These are phyloP conservation scores for Gortyna flavago DNA, from an alignment of 2,888 invertebrate species.

Conservation along the genomic window DNA sequence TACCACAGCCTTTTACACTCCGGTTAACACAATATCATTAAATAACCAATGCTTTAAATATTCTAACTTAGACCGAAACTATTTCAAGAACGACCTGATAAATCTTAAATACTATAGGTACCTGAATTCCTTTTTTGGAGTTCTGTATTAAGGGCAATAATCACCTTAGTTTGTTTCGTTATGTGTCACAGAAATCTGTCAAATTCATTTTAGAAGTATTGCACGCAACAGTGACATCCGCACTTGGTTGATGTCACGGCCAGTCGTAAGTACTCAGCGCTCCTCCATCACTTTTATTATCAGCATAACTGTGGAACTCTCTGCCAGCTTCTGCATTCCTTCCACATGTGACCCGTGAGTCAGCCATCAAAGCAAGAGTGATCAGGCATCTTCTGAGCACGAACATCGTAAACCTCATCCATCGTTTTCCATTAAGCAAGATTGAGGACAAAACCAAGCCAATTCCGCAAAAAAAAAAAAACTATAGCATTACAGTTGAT, in stretches of 20 bases:
- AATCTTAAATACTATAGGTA: slow-evolving; percentile 29
- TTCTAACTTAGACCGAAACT: slow-evolving; percentile 46
- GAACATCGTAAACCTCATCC: no score
- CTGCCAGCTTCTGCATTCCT: no score
- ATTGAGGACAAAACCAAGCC: not conserved
- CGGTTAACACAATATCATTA: slow-evolving; percentile 54
- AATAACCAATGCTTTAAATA: slow-evolving; percentile 52
- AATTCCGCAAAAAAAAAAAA: not conserved
- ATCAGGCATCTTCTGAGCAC: no score
- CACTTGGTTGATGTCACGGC: no score
- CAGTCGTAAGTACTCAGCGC: no score
- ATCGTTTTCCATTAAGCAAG: not conserved
- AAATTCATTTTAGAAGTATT: not conserved
- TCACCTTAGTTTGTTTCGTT: not conserved
- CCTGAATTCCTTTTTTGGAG: slow-evolving; percentile 31
- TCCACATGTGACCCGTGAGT: no score
- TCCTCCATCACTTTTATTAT: no score
- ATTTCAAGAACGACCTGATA: slow-evolving; percentile 48
- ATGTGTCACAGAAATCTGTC: not conserved
- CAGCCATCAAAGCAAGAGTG: no score
- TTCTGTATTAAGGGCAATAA: slow-evolving; percentile 3
- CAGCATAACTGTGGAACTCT: no score
- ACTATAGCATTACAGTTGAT: not conserved
- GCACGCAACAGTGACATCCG: no score
- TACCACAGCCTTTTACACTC: slow-evolving; percentile 58